Percentiles rank a stretch among this genome's conserved stretches.
These are phyloP conservation scores for Thyatira batis DNA, from an alignment of 2,888 invertebrate species.

Conservation along the genomic window DNA sequence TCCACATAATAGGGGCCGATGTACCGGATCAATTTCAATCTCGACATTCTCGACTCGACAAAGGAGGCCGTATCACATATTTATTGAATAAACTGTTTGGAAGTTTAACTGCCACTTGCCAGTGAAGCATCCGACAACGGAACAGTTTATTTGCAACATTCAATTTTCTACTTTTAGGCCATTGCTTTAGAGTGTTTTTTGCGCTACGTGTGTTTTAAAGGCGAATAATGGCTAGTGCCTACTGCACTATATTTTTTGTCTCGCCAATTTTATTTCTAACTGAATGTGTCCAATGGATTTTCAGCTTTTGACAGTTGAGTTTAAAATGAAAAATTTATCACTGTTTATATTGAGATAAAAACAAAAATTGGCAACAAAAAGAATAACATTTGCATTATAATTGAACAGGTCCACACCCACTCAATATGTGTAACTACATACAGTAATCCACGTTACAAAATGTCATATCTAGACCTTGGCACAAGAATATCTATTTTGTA, in stretches of 20 bases:
- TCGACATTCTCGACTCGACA: constrained; percentile 1
- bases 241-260: background rate
- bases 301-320: background rate
- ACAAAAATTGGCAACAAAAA: background rate
- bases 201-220: background rate
- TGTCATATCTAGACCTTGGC: no score
- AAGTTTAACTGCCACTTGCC: constrained; percentile 9
- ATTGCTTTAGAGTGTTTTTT: background rate
- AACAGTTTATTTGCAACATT: constrained; percentile 7
- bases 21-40: background rate
- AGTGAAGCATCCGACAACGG: constrained; percentile 9
- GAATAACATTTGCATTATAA: background rate
- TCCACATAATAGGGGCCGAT: background rate
- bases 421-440: no score
- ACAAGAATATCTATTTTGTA: no score
- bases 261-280: background rate
- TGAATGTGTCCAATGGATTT: background rate
- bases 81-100: constrained; percentile 13
- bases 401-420: no score
- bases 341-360: no score
- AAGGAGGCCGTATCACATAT: background rate
- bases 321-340: no score
- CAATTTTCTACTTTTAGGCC: background rate
- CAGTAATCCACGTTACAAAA: no score
- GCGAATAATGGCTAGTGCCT: background rate